Evolutionary conservation across 2,113 vertebrate species (phyloP).

Genomic region (Stomatorhinus ivindoensis): DNA sequence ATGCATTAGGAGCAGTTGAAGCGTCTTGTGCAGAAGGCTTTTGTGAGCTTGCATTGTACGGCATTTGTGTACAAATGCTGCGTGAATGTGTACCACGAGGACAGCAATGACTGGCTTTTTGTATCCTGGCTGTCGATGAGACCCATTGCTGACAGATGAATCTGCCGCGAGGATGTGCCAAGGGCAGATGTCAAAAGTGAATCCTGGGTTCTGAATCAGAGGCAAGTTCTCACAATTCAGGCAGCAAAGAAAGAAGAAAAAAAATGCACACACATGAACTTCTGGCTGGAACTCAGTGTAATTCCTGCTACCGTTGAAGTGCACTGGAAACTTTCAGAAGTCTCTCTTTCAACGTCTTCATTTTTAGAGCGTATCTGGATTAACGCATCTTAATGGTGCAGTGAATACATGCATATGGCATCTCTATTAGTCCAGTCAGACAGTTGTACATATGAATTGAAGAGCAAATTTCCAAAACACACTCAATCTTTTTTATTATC

Average conservation of each 20-base stretch:
- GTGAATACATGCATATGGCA: not conserved
- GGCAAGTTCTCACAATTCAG: conserved; percentile 26
- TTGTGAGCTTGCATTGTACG: conserved; percentile 12
- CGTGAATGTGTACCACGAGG: not conserved
- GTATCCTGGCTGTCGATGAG: conserved; percentile 28
- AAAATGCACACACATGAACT: not conserved
- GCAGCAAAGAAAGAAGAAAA: not conserved
- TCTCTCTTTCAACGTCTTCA: not conserved
- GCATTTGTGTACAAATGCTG: conserved; percentile 11
- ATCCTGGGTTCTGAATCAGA: not conserved
- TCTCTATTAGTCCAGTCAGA: not conserved
- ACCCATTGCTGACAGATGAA: conserved; percentile 16
- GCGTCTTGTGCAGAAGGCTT: not conserved
- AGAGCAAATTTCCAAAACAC: not conserved
- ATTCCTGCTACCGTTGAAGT: not conserved
- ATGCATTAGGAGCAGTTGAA: conserved; percentile 11
- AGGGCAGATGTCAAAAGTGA: conserved; percentile 26
- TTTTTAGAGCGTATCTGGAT: not conserved
- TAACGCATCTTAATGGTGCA: not conserved
- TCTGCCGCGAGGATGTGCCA: conserved; percentile 27
- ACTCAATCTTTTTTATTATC: not conserved
- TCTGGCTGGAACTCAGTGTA: not conserved
- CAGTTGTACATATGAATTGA: not conserved
- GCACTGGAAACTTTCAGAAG: not conserved
- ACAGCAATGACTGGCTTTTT: conserved; percentile 33